Evolutionary conservation across 1,140 invertebrate species (phyloP), one percentile per base, ranked within the genome.

Genomic region (Centruroides vittatus): DNA sequence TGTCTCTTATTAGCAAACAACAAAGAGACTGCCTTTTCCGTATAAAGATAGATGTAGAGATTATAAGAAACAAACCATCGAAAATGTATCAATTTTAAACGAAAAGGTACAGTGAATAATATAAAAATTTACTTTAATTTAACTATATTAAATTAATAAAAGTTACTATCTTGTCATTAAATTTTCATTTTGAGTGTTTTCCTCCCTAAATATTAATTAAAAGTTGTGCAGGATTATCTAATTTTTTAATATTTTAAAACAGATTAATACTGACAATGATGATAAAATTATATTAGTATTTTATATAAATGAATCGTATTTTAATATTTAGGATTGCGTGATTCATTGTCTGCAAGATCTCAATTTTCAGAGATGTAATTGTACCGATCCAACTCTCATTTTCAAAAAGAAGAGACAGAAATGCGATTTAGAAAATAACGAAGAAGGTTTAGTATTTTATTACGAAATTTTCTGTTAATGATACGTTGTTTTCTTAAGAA

Each of bases 11-110:
- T n/a, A 23, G 41, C 11, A 35, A 3, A 11, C 36, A 8, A 46
- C 35, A 6, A 7, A n/a, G 3, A 35, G 60, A 48, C 10, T 61
- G 0, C 60, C 60, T 34, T 9, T n/a, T 12, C 60, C 60, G 8
- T 61, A 57, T 34, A 51, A 35, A 52, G 60, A 61, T 13, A 13
- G 46, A 5, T 61, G 60, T 12, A 13, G 10, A 8, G 49, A 57
- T 58, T 61, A 61, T 11, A 46, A 1, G 8, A 4, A 23, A 23
- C 23, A 23, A 23, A 23, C 23, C 23, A 23, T 23, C 23, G 2
- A 2, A 23, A 23, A 23, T 23, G 23, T 6, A 36, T n/a, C 4
- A 6, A 34, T 4, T 3, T 6, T 5, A 4, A 50, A 35, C 12
- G 11, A 46, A 8, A n/a, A 41, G 4, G 50, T 13, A 23, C 13